Evolutionary conservation across 2,797 vertebrate species (phyloP), one percentile per base, ranked within the genome.

Genomic region (Fistularia commersonii): DNA sequence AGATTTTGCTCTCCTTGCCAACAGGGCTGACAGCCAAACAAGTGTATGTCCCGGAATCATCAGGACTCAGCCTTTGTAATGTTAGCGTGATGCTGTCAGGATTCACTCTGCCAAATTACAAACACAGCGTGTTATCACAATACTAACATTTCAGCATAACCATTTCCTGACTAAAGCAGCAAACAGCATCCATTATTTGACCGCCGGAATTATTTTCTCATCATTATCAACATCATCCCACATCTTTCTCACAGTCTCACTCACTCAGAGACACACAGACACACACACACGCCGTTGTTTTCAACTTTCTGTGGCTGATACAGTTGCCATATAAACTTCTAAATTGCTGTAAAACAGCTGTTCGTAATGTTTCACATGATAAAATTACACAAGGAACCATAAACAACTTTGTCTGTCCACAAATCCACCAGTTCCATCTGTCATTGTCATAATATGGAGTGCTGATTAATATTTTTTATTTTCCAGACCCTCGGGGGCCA

Each of bases 31-130:
- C 77, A 8, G 95, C 95, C 80, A 93, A 57, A 57, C 96, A 98
- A 3, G 87, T 93, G 80, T 95, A 98, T 0, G 86, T 92, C 0
- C 95, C 95, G 0, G 94, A 89, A 66, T 97, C 91, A 0, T 88
- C 81, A 0, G 90, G 70, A 31, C 13, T 85, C 44, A 94, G 77
- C 11, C 62, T 84, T 65, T 88, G 83, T 0, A 98, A 78, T 41
- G 91, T 90, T 42, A 98, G 76, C 8, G 87, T 80, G 74, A 84
- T 82, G 57, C 93, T 86, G 0, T 94, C 90, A 0, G 63, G 75
- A 58, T 86, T 90, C 69, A 91, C 34, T 8, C 95, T 98, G 88
- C 1, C 1, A 37, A 31, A 45, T 8, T 33, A 51, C 0, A 50
- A 8, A 58, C 31, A 49, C 46, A 54, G 46, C 1, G 23, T 41